Evolutionary conservation across 1,140 invertebrate species (phyloP), one percentile per base, ranked within the genome.

Genomic region (Drosophila miranda): DNA sequence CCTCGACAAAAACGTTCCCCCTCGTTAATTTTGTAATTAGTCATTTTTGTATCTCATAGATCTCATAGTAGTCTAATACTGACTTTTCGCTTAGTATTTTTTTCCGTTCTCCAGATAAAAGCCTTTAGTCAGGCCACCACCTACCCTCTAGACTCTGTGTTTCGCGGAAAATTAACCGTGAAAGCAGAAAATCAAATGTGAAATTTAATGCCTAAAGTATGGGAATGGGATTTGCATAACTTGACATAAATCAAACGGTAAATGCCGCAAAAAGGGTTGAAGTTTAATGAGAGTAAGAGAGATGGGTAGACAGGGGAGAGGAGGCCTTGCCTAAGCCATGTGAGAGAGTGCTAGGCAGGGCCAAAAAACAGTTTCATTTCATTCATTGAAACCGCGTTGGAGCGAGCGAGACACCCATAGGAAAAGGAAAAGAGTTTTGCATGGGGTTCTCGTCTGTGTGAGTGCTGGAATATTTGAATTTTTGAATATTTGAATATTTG

Each of bases 311-410:
- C 19, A 19, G 19, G 58, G 28, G 14, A 49, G 34, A 38, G 34
- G 34, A 11, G 13, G 34, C 34, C 34, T 13, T 4, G 34, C 34
- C 34, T 13, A 38, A 38, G 34, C 34, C 34, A 38, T 38, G 34
- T 13, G 34, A 13, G 34, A 11, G 34, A 38, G 34, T 13, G 11
- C 9, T 38, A 38, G 34, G n/a, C 9, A 43, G 21, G 21, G 34
- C 28, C 28, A 52, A 13, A 46, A 64, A 57, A 59, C 43, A 49
- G 67, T 84, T 84, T 76, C 79, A 81, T 81, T 78, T 76, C 79
- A 81, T 81, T 78, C 78, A 81, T 81, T 69, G 58, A 81, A 82
- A 74, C 78, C 73, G 71, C 54, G 68, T 43, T 60, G 54, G 43
- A 52, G 30, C 41, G 69, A 45, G 19, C 2, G 30, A 8, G 51